Percentiles rank a stretch among this genome's conserved stretches.
phyloP scores from a whole-genome alignment of 2,888 invertebrate genomes.

The Lithosia quadra region DNA sequence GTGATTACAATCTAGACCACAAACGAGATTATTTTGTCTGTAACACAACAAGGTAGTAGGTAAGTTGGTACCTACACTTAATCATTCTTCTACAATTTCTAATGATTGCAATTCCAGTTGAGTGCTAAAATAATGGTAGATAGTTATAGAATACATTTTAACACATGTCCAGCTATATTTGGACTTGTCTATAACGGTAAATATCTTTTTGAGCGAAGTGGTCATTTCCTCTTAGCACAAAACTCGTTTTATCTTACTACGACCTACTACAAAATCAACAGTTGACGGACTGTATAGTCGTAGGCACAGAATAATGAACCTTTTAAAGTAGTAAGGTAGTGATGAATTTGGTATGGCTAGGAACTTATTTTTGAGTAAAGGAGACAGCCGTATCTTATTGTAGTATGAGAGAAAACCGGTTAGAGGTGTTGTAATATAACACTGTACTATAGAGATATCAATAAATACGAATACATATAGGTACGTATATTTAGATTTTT shows the following conservation, averaged over 20 bases:
- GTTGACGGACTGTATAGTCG: conserved; percentile 25
- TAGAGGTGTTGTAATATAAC: conserved; percentile 57
- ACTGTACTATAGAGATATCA: conserved; percentile 37
- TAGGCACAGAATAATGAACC: conserved; percentile 19
- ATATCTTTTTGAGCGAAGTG: conserved; percentile 72
- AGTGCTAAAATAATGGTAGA: background rate
- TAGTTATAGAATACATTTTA: conserved; percentile 10
- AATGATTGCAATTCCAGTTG: background rate
- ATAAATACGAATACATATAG: conserved; percentile 26
- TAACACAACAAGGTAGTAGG: background rate
- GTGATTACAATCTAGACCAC: background rate
- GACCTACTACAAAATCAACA: conserved; percentile 77
- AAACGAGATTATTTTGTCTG: background rate
- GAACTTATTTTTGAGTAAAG: conserved; percentile 40
- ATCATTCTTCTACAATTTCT: background rate
- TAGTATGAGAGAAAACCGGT: conserved; percentile 65
- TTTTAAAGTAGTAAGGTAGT: conserved; percentile 1
- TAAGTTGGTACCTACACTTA: too few relatives aligned
- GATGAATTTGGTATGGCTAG: conserved; percentile 18
- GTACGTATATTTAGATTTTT: too few relatives aligned
- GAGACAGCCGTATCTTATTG: conserved; percentile 54
- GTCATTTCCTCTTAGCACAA: conserved; percentile 73
- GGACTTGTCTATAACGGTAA: conserved; percentile 74
- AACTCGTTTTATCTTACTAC: conserved; percentile 83
- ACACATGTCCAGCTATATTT: conserved; percentile 62